These are phyloP conservation scores for Istiophorus platypterus DNA, from an alignment of 2,113 vertebrate genomes.

Conservation along the genomic window DNA sequence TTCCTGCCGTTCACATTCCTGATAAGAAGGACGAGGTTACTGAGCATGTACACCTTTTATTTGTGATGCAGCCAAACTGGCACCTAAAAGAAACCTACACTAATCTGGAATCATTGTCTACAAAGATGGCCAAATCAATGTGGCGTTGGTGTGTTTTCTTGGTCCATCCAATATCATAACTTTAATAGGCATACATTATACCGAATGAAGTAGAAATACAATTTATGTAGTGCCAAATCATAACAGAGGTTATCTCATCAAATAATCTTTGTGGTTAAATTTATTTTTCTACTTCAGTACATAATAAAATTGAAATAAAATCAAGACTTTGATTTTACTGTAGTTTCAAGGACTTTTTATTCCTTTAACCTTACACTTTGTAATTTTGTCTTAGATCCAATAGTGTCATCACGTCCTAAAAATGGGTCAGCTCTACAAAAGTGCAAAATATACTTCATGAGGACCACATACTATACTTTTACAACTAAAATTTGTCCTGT, in stretches of 20 bases:
- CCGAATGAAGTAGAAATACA: background rate
- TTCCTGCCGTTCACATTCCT: background rate
- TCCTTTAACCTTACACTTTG: background rate
- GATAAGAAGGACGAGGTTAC: background rate
- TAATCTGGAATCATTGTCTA: background rate
- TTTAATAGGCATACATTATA: background rate
- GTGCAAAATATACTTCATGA: background rate
- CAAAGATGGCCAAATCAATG: background rate
- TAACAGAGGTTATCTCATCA: too few species aligned
- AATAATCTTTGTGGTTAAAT: background rate
- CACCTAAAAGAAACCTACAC: background rate
- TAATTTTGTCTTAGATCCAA: background rate
- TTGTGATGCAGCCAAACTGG: constrained; percentile 1
- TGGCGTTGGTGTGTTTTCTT: background rate
- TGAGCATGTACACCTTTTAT: background rate
- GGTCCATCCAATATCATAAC: background rate
- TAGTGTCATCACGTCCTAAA: background rate
- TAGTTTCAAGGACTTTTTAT: too few species aligned
- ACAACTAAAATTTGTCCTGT: background rate
- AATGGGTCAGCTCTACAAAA: background rate
- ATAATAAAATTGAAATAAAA: background rate
- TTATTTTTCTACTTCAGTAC: background rate
- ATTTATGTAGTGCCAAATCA: too few species aligned
- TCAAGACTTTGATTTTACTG: background rate
- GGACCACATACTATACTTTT: too few species aligned